Percentiles rank a stretch among this genome's conserved stretches.
phyloP scores from a whole-genome alignment of 2,113 vertebrate genomes.

The Nycticorax nycticorax region DNA sequence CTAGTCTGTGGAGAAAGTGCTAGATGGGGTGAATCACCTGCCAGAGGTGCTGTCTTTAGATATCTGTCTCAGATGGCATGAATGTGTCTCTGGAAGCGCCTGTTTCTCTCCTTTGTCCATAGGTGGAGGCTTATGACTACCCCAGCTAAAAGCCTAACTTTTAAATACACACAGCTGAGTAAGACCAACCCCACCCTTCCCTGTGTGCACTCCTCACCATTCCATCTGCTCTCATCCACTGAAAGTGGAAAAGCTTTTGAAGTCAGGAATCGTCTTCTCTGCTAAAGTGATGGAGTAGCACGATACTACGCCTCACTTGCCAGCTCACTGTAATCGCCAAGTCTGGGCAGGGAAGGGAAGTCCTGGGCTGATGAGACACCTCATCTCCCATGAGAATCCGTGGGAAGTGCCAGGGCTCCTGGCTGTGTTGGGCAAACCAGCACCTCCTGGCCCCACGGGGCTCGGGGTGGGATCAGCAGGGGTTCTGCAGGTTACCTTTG shows the following conservation, averaged over 20 bases:
- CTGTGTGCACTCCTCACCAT: background rate
- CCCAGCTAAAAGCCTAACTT: background rate
- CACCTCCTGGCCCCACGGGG: background rate
- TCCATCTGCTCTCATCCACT: background rate
- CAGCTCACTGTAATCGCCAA: background rate
- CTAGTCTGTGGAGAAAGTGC: background rate
- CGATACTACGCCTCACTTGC: background rate
- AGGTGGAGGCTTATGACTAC: background rate
- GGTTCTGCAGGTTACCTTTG: background rate
- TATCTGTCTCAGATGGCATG: background rate
- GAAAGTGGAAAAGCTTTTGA: background rate
- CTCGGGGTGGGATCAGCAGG: fast-evolving
- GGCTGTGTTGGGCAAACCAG: background rate
- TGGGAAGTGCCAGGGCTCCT: background rate
- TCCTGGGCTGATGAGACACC: background rate
- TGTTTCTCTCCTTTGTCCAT: background rate
- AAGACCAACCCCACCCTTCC: background rate
- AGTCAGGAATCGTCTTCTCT: background rate
- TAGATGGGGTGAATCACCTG: background rate
- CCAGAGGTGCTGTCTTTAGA: background rate
- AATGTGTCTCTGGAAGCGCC: background rate
- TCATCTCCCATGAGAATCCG: background rate
- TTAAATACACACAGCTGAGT: background rate
- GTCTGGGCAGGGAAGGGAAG: background rate
- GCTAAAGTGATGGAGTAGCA: background rate